A percentile compares a stretch with the other conserved stretches of the same genome.
Evolutionary conservation across 2,888 invertebrate genomes (phyloP).

Genomic region (Chymomyza fuscimana): DNA sequence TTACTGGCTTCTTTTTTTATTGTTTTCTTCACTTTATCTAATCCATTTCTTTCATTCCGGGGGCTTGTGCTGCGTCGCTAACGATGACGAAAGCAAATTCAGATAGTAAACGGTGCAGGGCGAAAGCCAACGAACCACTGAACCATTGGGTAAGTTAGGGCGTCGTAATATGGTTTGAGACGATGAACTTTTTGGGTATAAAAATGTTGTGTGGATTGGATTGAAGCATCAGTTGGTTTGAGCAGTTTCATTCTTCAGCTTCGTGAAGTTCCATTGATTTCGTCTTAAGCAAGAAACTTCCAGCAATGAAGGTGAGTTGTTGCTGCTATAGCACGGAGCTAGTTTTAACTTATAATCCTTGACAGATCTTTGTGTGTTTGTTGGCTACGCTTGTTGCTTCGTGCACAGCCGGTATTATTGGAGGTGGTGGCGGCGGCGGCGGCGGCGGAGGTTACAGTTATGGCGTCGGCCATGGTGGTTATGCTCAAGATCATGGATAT

Average conservation of each 20-base stretch:
- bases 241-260: constrained; percentile 53
- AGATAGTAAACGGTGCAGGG: constrained; percentile 24
- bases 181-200: constrained; percentile 45
- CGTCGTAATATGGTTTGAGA: constrained; percentile 7
- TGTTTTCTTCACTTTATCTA: constrained; percentile 24
- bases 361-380: constrained; percentile 62
- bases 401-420: constrained; percentile 59
- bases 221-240: constrained; percentile 61
- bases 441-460: constrained; percentile 62
- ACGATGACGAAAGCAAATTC: constrained; percentile 60
- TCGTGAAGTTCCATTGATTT: constrained; percentile 63
- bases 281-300: constrained; percentile 68
- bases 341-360: not conserved
- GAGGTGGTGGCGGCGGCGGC: constrained; percentile 49
- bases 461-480: constrained; percentile 47
- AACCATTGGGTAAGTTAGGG: constrained; percentile 50
- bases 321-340: constrained; percentile 8
- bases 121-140: constrained; percentile 42
- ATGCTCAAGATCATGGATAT: constrained; percentile 24
- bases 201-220: constrained; percentile 36
- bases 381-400: constrained; percentile 60
- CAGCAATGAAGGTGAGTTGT: constrained; percentile 62
- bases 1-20: constrained; percentile 5
- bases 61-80: constrained; percentile 28
- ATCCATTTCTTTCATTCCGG: constrained; percentile 21